Percentiles rank a stretch among this genome's conserved stretches.
Conservation (phyloP, 2,888 invertebrate genomes). For the Ischnus inquisitorius region DNA sequence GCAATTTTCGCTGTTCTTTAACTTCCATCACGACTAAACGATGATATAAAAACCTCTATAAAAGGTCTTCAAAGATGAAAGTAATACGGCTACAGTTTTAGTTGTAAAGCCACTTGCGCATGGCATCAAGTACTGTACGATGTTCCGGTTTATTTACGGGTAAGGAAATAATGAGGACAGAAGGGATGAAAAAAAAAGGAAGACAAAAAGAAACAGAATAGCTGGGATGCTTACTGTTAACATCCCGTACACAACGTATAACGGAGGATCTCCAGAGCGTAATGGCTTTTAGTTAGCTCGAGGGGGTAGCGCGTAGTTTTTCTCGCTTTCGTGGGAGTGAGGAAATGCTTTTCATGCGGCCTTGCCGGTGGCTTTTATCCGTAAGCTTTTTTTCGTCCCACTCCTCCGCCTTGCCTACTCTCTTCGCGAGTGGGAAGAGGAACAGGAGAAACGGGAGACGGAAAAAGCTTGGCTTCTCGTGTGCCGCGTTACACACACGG, state of each 20-base stretch:
- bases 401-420: slow-evolving; percentile 7
- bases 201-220: slow-evolving; percentile 11
- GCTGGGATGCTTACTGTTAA: slow-evolving; percentile 19
- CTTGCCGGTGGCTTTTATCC: slow-evolving; percentile 56
- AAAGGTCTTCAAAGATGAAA: too few relatives aligned
- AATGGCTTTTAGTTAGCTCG: slow-evolving; percentile 67
- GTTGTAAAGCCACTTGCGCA: background rate
- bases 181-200: slow-evolving; percentile 5
- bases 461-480: slow-evolving; percentile 38
- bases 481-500: slow-evolving; percentile 7
- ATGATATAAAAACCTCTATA: background rate
- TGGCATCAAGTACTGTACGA: background rate
- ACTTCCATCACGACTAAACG: background rate
- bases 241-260: slow-evolving; percentile 2
- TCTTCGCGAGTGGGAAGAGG: slow-evolving; percentile 16
- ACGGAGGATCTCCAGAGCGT: slow-evolving; percentile 47
- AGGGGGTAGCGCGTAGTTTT: slow-evolving; percentile 52
- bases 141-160: slow-evolving; percentile 26
- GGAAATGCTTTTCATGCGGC: slow-evolving; percentile 60
- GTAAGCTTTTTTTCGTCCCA: slow-evolving; percentile 42
- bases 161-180: slow-evolving; percentile 41
- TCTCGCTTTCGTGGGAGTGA: slow-evolving; percentile 38
- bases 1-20: background rate
- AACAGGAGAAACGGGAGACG: slow-evolving; percentile 8
- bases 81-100: background rate